Conservation (phyloP, 2,888 invertebrate species). For the Tenthredo distinguenda region DNA sequence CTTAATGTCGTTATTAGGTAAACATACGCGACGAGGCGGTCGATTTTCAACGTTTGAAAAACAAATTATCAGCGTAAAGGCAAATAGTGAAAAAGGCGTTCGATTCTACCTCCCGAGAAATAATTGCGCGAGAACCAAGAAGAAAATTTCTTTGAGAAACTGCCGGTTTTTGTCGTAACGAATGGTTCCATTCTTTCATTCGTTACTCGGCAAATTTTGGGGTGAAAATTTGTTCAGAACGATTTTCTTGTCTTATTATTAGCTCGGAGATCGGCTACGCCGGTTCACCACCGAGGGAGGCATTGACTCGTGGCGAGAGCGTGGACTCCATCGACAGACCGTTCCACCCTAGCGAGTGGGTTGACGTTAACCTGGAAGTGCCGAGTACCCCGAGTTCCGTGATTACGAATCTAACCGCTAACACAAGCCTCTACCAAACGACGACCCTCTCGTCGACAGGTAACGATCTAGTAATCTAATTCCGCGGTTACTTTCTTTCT, state of each 20-base stretch:
- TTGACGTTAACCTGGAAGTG: constrained; percentile 80
- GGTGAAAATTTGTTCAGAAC: background rate
- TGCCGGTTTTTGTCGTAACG: background rate
- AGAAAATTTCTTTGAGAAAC: background rate
- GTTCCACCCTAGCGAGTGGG: constrained; percentile 80
- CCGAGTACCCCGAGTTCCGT: constrained; percentile 76
- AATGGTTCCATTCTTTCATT: background rate
- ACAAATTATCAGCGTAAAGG: constrained; percentile 13
- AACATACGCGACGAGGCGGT: background rate
- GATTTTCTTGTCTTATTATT: constrained; percentile 12
- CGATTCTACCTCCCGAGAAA: background rate
- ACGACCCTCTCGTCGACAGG: constrained; percentile 57
- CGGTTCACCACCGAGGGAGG: constrained; percentile 73
- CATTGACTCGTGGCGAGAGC: constrained; percentile 72
- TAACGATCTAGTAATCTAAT: constrained; percentile 5
- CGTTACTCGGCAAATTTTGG: background rate
- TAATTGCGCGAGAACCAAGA: background rate
- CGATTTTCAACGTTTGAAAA: constrained; percentile 2
- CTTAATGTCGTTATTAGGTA: background rate
- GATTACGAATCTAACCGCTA: constrained; percentile 68
- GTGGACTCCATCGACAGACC: constrained; percentile 76
- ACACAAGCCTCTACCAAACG: constrained; percentile 65
- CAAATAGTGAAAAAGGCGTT: background rate
- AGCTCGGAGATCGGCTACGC: constrained; percentile 76
- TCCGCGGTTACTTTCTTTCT: constrained; percentile 14